Percentiles rank a stretch among this genome's conserved stretches.
phyloP scores from a whole-genome alignment of 2,888 invertebrate species.

The Tipula lateralis region DNA sequence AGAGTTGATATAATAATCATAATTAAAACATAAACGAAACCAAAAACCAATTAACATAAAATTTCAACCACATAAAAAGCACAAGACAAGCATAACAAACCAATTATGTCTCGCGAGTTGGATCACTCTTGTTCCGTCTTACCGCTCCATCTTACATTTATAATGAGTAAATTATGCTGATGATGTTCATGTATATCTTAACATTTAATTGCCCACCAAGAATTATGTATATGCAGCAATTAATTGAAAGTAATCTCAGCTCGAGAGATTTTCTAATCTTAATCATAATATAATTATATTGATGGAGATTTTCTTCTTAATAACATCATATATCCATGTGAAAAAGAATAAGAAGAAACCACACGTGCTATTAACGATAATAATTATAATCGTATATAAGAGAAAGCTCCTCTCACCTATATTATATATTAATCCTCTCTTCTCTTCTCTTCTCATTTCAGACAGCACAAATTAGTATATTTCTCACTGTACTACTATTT shows the following conservation, averaged over 20 bases:
- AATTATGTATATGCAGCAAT: background rate
- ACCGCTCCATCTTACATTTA: background rate
- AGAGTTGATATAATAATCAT: background rate
- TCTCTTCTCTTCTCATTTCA: background rate
- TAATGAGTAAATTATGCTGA: background rate
- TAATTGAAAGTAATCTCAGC: background rate
- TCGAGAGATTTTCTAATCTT: background rate
- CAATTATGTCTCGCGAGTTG: background rate
- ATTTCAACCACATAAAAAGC: background rate
- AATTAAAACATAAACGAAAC: background rate
- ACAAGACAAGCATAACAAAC: background rate
- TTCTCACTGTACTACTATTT: background rate
- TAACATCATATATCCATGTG: background rate
- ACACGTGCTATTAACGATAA: background rate
- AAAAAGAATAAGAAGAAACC: background rate
- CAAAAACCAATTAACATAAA: background rate
- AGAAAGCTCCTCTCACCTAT: background rate
- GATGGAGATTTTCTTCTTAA: background rate
- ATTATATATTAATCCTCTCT: background rate
- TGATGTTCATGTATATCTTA: background rate
- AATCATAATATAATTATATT: background rate
- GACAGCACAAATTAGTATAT: constrained; percentile 12
- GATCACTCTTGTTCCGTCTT: background rate
- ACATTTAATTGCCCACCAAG: background rate
- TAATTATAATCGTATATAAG: background rate